Percentiles rank a stretch among this genome's conserved stretches.
Conservation (phyloP, 2,113 vertebrate species). For the Ctenodactylus gundi region DNA sequence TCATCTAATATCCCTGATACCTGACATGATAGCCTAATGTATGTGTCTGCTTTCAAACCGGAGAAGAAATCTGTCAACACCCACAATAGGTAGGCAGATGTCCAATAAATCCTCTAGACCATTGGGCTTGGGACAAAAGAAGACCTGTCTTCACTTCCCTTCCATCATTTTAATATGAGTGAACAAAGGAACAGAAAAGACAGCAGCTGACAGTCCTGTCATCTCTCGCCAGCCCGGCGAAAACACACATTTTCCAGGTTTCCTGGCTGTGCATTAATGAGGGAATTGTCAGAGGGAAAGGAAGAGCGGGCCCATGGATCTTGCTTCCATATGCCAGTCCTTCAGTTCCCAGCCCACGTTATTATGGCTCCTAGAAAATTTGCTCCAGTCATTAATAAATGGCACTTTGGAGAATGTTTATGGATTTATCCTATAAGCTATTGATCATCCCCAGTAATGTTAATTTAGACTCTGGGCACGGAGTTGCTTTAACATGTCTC, state of each 20-base stretch:
- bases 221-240: conserved; percentile 69
- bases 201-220: conserved; percentile 57
- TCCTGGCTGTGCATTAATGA: conserved; percentile 78
- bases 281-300: conserved; percentile 75
- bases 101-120: conserved; percentile 57
- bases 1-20: conserved; percentile 49
- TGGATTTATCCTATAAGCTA: conserved; percentile 20
- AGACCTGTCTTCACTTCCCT: background rate
- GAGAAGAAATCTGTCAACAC: conserved; percentile 48
- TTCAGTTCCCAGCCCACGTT: conserved; percentile 56
- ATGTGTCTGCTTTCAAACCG: conserved; percentile 27
- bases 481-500: conserved; percentile 21
- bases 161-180: conserved; percentile 55
- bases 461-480: conserved; percentile 47
- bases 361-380: conserved; percentile 59
- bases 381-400: conserved; percentile 52
- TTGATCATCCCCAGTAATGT: conserved; percentile 52
- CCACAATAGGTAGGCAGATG: conserved; percentile 68
- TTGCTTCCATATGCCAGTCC: conserved; percentile 72
- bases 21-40: conserved; percentile 22
- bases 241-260: conserved; percentile 70
- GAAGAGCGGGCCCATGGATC: conserved; percentile 63
- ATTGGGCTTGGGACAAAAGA: conserved; percentile 37
- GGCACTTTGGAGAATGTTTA: conserved; percentile 41
- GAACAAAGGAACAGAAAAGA: conserved; percentile 65